phyloP scores from a whole-genome alignment of 1,140 invertebrate species.

The Nixonia krombeini region DNA sequence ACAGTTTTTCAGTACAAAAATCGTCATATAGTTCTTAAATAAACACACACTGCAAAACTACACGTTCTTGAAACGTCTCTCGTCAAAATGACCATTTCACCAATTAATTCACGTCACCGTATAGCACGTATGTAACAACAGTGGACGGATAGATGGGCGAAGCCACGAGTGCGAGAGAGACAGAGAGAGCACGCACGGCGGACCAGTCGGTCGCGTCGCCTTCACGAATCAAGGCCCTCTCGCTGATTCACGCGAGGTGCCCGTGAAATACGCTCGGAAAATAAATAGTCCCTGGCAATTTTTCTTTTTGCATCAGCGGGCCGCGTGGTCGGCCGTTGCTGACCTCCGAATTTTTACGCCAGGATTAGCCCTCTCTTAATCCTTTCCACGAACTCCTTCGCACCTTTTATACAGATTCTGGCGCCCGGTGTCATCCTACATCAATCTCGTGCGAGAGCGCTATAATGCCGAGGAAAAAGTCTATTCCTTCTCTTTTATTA shows the following conservation, averaged over 20 bases:
- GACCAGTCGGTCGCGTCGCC: no score
- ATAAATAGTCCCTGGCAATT: slow-evolving; percentile 29
- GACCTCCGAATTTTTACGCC: slow-evolving; percentile 40
- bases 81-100: no score
- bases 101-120: no score
- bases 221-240: slow-evolving; percentile 8
- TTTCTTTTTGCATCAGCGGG: slow-evolving; percentile 20
- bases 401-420: slow-evolving; percentile 44
- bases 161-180: no score
- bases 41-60: no score
- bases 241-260: slow-evolving; percentile 12
- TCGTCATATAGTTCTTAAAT: no score
- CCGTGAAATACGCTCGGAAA: slow-evolving; percentile 34
- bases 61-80: no score
- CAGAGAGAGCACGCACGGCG: no score
- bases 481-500: slow-evolving; percentile 28
- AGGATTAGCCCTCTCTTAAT: slow-evolving; percentile 43
- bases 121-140: no score
- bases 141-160: no score
- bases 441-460: slow-evolving; percentile 32
- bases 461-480: slow-evolving; percentile 41
- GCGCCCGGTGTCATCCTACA: slow-evolving; percentile 44
- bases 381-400: slow-evolving; percentile 44
- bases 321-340: slow-evolving; percentile 11
- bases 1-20: no score